Percentiles rank a stretch among this genome's conserved stretches.
phyloP scores from a whole-genome alignment of 2,113 vertebrate genomes.

The Malurus cyaneus region DNA sequence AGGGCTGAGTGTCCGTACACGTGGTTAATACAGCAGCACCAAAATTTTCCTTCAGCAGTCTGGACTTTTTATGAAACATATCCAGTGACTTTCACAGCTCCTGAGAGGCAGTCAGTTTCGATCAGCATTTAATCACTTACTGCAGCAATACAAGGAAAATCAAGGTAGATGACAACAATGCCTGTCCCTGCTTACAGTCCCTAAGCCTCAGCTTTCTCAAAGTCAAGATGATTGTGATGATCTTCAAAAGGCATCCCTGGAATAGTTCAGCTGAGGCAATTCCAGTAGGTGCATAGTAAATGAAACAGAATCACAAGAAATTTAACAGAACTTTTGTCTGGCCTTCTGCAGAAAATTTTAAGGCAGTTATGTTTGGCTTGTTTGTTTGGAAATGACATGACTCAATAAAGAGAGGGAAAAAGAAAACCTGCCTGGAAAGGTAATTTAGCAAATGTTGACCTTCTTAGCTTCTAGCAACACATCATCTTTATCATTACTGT shows the following conservation, averaged over 20 bases:
- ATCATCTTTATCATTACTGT: not conserved
- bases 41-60: not conserved
- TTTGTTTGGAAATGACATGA: not conserved
- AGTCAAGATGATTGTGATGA: not conserved
- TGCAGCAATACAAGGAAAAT: not conserved
- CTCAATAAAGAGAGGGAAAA: not conserved
- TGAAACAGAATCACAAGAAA: not conserved
- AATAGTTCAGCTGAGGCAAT: not conserved
- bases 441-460: not conserved
- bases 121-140: not conserved
- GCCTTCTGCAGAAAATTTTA: not conserved
- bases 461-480: not conserved
- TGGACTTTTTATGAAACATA: not conserved
- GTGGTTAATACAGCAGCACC: not conserved
- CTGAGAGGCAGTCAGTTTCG: not conserved
- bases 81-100: not conserved
- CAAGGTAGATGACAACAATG: not conserved
- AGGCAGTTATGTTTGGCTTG: not conserved
- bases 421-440: not conserved
- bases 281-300: not conserved
- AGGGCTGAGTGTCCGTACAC: not conserved
- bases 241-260: not conserved
- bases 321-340: not conserved
- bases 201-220: not conserved
- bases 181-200: not conserved